Percentiles rank a stretch among this genome's conserved stretches.
Evolutionary conservation across 2,888 invertebrate species (phyloP).

Genomic region (Dioctria linearis): DNA sequence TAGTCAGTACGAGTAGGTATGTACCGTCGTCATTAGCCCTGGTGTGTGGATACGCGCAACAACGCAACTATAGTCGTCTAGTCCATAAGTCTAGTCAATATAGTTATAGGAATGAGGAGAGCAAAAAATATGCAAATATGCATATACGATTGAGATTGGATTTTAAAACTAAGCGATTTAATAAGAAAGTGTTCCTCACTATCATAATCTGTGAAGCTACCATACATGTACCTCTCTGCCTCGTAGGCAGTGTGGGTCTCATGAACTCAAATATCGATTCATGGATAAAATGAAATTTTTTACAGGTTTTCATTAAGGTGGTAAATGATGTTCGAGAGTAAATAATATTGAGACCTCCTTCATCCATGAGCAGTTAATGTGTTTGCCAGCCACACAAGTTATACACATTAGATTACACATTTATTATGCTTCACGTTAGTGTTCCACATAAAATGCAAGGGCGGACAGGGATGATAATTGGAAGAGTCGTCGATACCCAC

Average conservation of each 20-base stretch:
- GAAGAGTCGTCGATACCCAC: conserved; percentile 13
- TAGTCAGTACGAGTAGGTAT: too few species aligned
- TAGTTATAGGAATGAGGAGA: neutral
- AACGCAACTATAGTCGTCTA: neutral
- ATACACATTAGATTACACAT: neutral
- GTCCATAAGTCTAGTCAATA: neutral
- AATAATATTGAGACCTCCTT: neutral
- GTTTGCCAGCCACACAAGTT: neutral
- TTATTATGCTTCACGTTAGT: neutral
- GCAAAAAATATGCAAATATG: conserved; percentile 7
- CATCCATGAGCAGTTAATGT: neutral
- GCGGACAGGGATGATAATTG: conserved; percentile 30
- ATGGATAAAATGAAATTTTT: conserved; percentile 11
- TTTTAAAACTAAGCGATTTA: neutral
- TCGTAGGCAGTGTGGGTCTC: neutral
- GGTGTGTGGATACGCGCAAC: neutral
- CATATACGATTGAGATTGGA: neutral
- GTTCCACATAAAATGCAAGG: conserved; percentile 5
- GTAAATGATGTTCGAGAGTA: conserved; percentile 3
- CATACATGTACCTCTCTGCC: neutral
- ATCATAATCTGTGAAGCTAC: neutral
- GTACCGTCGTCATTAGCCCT: neutral
- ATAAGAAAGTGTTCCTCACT: neutral
- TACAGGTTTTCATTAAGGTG: neutral
- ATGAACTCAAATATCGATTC: conserved; percentile 15